Evolutionary conservation across 2,797 vertebrate species (phyloP).

Genomic region (Heteromormyrus szaboi): DNA sequence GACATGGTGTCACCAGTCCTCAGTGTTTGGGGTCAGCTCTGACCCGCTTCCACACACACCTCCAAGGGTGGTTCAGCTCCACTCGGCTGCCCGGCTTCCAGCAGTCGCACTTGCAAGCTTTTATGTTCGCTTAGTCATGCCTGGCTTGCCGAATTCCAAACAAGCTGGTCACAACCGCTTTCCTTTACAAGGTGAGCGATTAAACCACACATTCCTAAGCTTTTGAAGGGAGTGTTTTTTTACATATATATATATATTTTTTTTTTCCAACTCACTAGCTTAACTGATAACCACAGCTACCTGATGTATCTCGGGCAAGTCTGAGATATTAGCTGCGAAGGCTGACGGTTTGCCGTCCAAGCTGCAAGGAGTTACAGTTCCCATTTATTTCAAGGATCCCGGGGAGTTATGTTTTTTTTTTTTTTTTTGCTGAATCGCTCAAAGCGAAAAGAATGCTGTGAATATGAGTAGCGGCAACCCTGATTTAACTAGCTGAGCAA

Average conservation of each 20-base stretch:
- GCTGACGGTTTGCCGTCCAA: neutral
- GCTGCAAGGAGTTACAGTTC: neutral
- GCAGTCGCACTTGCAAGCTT: neutral
- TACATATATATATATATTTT: neutral
- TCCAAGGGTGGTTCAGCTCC: neutral
- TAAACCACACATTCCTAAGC: neutral
- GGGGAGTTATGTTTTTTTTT: neutral
- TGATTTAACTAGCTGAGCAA: neutral
- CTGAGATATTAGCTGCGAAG: neutral
- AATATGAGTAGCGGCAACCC: neutral
- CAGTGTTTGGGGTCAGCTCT: neutral
- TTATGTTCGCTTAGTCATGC: neutral
- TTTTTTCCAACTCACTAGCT: neutral
- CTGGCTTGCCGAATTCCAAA: neutral
- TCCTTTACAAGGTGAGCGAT: neutral
- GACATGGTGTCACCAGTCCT: neutral
- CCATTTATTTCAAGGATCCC: neutral
- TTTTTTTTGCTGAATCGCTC: neutral
- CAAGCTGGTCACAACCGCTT: neutral
- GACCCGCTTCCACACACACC: neutral
- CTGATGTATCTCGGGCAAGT: neutral
- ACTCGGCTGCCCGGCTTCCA: neutral
- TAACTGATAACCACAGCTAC: neutral
- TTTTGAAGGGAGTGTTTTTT: neutral
- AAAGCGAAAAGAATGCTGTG: neutral